Evolutionary conservation across 2,888 invertebrate genomes (phyloP).

Genomic region (Hydrotaea diabolus): DNA sequence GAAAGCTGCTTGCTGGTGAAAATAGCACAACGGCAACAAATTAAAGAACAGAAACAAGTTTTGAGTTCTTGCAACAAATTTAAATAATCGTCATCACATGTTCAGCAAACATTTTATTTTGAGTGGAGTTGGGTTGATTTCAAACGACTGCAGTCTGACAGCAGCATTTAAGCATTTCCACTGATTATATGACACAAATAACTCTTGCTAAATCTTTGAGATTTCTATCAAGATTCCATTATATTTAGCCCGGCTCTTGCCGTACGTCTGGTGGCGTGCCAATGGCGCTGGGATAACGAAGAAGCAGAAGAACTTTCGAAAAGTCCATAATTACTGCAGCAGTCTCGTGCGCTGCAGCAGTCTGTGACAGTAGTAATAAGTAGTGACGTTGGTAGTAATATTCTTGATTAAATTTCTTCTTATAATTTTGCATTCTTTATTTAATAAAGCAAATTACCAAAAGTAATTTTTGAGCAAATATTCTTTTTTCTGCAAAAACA

Average conservation of each 20-base stretch:
- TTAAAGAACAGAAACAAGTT: neutral
- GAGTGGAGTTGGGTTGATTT: neutral
- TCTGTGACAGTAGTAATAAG: constrained; percentile 13
- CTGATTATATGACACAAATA: constrained; percentile 63
- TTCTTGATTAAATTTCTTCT: constrained; percentile 54
- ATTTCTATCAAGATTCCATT: constrained; percentile 53
- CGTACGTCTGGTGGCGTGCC: too few species aligned
- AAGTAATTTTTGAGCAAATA: constrained; percentile 48
- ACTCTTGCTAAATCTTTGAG: constrained; percentile 52
- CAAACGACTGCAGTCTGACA: constrained; percentile 2
- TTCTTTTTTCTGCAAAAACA: neutral
- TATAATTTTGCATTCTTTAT: constrained; percentile 55
- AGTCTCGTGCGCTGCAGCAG: neutral
- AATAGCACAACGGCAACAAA: neutral
- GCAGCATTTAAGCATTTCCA: constrained; percentile 43
- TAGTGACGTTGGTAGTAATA: constrained; percentile 23
- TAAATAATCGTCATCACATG: constrained; percentile 15
- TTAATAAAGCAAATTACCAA: constrained; percentile 29
- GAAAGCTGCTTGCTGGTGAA: neutral
- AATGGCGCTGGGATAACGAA: too few species aligned
- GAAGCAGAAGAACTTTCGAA: constrained; percentile 50
- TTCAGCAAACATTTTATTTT: constrained; percentile 10
- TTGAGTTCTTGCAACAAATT: neutral
- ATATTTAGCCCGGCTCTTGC: neutral
- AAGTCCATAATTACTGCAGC: constrained; percentile 60